phyloP scores from a whole-genome alignment of 2,888 invertebrate genomes.

The Drosophila mettleri region DNA sequence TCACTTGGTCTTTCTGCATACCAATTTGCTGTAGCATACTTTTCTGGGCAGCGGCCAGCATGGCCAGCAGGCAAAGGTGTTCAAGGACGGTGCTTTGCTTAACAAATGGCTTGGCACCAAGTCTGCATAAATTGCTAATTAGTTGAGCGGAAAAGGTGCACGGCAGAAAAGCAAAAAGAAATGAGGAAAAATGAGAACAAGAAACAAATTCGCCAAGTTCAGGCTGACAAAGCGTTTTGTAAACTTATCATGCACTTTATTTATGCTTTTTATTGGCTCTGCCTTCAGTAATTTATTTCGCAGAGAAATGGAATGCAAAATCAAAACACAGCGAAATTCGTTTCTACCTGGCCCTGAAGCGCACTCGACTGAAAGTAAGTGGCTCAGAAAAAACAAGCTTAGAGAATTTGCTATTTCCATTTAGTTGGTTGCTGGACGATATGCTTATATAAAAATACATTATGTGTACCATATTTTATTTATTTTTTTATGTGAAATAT shows the following conservation, averaged over 20 bases:
- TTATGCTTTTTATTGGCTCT: slow-evolving; percentile 29
- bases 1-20: slow-evolving; percentile 28
- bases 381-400: slow-evolving; percentile 12
- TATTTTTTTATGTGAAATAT: background rate
- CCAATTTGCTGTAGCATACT: slow-evolving; percentile 48
- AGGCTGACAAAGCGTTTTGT: slow-evolving; percentile 54
- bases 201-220: slow-evolving; percentile 8
- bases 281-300: slow-evolving; percentile 28
- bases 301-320: slow-evolving; percentile 23
- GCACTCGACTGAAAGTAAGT: slow-evolving; percentile 50
- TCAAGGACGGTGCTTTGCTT: slow-evolving; percentile 41
- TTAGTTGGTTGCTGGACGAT: no score
- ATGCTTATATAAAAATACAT: background rate
- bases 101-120: slow-evolving; percentile 49
- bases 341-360: slow-evolving; percentile 26
- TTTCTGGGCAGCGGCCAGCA: slow-evolving; percentile 24
- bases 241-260: slow-evolving; percentile 50
- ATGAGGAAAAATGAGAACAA: background rate
- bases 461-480: background rate
- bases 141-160: slow-evolving; percentile 50
- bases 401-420: background rate
- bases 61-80: slow-evolving; percentile 39
- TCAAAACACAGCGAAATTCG: slow-evolving; percentile 15
- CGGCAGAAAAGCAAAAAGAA: background rate
- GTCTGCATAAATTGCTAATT: slow-evolving; percentile 75